Evolutionary conservation across 2,888 invertebrate species (phyloP).

Genomic region (Latrodectus hesperus): DNA sequence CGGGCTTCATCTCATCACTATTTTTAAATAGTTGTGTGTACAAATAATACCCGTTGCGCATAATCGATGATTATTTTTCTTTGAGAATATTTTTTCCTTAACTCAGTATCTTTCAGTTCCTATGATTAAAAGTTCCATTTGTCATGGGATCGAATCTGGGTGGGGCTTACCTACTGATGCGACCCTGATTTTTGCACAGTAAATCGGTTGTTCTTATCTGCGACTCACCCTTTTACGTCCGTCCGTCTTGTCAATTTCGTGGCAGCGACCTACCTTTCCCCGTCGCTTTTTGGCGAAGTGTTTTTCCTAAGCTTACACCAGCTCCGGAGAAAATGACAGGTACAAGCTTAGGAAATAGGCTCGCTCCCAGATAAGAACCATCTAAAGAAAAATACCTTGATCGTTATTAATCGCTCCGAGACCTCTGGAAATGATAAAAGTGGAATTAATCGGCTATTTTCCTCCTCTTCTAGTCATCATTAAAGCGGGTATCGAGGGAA

Average conservation of each 20-base stretch:
- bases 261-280: constrained; percentile 24
- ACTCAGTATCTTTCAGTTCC: constrained; percentile 3
- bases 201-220: constrained; percentile 52
- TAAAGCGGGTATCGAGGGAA: constrained; percentile 21
- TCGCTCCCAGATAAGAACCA: constrained; percentile 21
- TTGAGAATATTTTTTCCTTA: background rate
- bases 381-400: background rate
- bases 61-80: no score
- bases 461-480: constrained; percentile 21
- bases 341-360: constrained; percentile 40
- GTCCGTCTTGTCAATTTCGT: constrained; percentile 23
- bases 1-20: no score
- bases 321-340: constrained; percentile 40
- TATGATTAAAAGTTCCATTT: constrained; percentile 48
- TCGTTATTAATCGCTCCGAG: constrained; percentile 39
- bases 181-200: constrained; percentile 48
- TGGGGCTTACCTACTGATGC: constrained; percentile 51
- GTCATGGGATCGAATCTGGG: constrained; percentile 37
- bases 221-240: constrained; percentile 44
- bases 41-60: no score
- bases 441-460: constrained; percentile 35
- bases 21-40: no score
- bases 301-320: constrained; percentile 23
- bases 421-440: constrained; percentile 40
- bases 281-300: background rate